Conservation (phyloP, 2,113 vertebrate genomes). For the Microcebus lehilahytsara region DNA sequence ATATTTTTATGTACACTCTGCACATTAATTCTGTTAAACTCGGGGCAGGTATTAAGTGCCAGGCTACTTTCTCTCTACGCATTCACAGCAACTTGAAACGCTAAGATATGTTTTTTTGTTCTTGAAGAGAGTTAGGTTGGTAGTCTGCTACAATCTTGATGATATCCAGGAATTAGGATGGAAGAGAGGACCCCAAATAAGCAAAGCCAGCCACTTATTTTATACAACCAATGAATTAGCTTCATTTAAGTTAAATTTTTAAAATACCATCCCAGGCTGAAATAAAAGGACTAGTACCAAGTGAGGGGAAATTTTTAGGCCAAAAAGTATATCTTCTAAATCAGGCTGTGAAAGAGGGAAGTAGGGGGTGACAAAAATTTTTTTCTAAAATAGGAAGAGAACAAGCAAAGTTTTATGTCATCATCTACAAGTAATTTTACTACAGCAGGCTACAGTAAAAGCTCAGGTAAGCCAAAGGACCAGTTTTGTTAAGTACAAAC, state of each 20-base stretch:
- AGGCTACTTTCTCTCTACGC: not conserved
- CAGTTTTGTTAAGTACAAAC: not conserved
- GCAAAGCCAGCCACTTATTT: not conserved
- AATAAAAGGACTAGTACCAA: not conserved
- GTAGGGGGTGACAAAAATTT: not conserved
- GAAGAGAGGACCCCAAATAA: not conserved
- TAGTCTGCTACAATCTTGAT: not conserved
- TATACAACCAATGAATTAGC: not conserved
- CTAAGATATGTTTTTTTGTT: not conserved
- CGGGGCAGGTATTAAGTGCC: not conserved
- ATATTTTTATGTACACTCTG: not conserved
- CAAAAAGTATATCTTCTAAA: not conserved
- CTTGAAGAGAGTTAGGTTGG: not conserved
- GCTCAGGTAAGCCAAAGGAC: not conserved
- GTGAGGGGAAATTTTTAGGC: not conserved
- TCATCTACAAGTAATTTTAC: not conserved
- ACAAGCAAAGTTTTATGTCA: not conserved
- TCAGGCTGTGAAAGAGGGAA: not conserved
- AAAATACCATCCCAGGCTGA: not conserved
- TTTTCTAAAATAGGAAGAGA: not conserved
- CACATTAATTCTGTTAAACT: not conserved
- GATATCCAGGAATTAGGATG: not conserved
- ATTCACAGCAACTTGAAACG: not conserved
- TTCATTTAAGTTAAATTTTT: conserved; percentile 13
- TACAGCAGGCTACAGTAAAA: not conserved